A percentile compares a stretch with the other conserved stretches of the same genome.
phyloP scores from a whole-genome alignment of 1,140 invertebrate species.

The Temnothorax curvispinosus region DNA sequence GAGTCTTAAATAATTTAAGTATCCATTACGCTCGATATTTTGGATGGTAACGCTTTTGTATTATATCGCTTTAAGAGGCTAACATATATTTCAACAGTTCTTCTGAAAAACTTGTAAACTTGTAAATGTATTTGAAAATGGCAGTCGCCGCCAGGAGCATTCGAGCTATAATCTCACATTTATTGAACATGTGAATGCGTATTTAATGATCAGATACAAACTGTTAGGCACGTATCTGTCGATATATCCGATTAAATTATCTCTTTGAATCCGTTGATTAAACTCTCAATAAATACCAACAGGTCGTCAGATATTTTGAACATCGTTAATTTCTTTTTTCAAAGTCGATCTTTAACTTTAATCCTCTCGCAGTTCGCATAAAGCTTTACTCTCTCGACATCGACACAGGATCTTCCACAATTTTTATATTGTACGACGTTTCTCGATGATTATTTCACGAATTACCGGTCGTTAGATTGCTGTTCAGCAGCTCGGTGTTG shows the following conservation, averaged over 20 bases:
- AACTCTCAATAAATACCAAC: constrained; percentile 57
- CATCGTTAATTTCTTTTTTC: constrained; percentile 29
- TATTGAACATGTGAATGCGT: constrained; percentile 18
- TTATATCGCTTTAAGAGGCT: background rate
- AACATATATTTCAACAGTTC: background rate
- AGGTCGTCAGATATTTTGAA: constrained; percentile 15
- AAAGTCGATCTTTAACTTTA: background rate
- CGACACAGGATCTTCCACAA: background rate
- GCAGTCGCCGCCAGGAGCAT: constrained; percentile 13
- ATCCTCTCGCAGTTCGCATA: background rate
- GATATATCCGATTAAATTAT: constrained; percentile 48
- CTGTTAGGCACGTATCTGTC: constrained; percentile 44
- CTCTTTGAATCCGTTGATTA: constrained; percentile 35
- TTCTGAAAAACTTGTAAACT: background rate
- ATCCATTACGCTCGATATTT: background rate
- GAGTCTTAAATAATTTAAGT: constrained; percentile 22
- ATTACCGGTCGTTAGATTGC: constrained; percentile 65
- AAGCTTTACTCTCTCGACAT: constrained; percentile 1
- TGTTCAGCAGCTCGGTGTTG: constrained; percentile 80
- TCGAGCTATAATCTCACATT: constrained; percentile 14
- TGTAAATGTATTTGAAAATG: constrained; percentile 32
- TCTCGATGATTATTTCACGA: constrained; percentile 40
- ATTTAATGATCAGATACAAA: constrained; percentile 50
- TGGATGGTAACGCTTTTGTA: constrained; percentile 7
- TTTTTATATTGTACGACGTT: background rate